A percentile compares a stretch with the other conserved stretches of the same genome.
phyloP scores from a whole-genome alignment of 2,888 invertebrate genomes.

The Zonitis immaculata region DNA sequence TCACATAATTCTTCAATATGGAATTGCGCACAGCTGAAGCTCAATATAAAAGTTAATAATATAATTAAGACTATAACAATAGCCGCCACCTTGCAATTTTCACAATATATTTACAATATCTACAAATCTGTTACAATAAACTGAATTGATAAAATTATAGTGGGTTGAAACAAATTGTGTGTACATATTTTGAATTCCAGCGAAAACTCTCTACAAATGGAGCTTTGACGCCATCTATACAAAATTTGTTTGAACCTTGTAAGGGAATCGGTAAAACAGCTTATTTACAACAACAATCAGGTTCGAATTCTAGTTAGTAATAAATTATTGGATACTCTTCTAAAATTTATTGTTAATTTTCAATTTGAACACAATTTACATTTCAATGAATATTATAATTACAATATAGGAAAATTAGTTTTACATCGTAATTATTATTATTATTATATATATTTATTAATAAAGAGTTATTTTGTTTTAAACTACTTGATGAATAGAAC shows the following conservation, averaged over 20 bases:
- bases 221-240: not conserved
- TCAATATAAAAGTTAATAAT: too few species aligned
- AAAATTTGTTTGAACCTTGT: not conserved
- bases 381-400: not conserved
- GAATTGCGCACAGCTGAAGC: not conserved
- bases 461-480: too few species aligned
- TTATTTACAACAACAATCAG: not conserved
- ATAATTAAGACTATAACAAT: too few species aligned
- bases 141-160: not conserved
- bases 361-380: not conserved
- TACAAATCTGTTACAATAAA: not conserved
- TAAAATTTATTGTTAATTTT: conserved; percentile 3
- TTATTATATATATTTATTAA: conserved; percentile 1
- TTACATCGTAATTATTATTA: not conserved
- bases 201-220: not conserved
- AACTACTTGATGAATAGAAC: conserved; percentile 1
- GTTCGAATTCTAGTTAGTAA: not conserved
- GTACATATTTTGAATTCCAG: not conserved
- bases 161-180: not conserved
- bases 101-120: not conserved
- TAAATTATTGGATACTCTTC: conserved; percentile 1
- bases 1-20: too few species aligned
- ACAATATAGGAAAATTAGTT: not conserved
- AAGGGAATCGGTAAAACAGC: not conserved
- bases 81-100: not conserved